A percentile compares a stretch with the other conserved stretches of the same genome.
phyloP scores from a whole-genome alignment of 2,113 vertebrate genomes.

The Saguinus imperator region DNA sequence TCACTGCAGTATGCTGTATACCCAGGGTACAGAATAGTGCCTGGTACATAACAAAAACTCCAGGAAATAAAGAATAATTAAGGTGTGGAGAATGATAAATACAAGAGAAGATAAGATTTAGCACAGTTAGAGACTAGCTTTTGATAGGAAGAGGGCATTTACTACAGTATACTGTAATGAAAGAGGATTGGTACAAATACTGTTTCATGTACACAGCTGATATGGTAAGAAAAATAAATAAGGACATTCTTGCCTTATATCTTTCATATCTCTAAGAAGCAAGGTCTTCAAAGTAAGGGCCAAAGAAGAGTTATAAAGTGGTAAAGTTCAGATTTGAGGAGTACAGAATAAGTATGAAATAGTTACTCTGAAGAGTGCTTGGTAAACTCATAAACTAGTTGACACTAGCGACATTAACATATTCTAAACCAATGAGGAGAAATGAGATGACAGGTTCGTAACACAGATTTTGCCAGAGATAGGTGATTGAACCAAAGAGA shows the following conservation, averaged over 20 bases:
- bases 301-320: not conserved
- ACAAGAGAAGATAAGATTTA: not conserved
- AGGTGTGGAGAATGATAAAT: not conserved
- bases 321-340: not conserved
- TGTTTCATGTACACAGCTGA: not conserved
- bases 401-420: not conserved
- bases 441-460: not conserved
- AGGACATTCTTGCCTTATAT: not conserved
- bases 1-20: not conserved
- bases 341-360: not conserved
- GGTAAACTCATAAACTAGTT: not conserved
- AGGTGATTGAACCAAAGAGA: not conserved
- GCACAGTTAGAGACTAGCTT: not conserved
- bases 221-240: not conserved
- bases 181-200: not conserved
- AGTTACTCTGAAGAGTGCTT: not conserved
- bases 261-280: not conserved
- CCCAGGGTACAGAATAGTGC: not conserved
- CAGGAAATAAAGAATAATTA: not conserved
- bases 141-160: not conserved
- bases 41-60: not conserved
- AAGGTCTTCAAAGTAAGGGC: not conserved
- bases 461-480: not conserved
- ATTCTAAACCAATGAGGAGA: not conserved
- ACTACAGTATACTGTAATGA: not conserved